These are phyloP conservation scores for Sinhomidia bicolor DNA, from an alignment of 2,888 invertebrate species.

Conservation along the genomic window DNA sequence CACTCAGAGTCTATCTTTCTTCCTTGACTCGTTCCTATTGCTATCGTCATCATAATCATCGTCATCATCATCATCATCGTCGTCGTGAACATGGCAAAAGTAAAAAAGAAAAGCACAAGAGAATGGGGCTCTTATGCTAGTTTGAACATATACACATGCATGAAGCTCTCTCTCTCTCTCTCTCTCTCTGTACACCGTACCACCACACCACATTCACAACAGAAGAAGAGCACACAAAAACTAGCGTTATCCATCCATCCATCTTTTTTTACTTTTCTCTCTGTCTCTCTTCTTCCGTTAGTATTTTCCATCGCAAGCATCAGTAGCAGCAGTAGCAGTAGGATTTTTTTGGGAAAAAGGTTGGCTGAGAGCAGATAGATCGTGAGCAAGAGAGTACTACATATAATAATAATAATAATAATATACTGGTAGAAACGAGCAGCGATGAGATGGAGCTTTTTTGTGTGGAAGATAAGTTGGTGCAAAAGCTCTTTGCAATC, in stretches of 20 bases:
- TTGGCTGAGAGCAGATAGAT: too few relatives aligned
- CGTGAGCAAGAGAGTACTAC: too few relatives aligned
- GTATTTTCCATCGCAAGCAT: slow-evolving; percentile 24
- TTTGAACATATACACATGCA: too few relatives aligned
- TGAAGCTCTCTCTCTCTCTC: too few relatives aligned
- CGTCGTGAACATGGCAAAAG: slow-evolving; percentile 44
- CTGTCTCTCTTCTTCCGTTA: slow-evolving; percentile 15
- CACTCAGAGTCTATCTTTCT: slow-evolving; percentile 72
- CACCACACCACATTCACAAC: slow-evolving; percentile 47
- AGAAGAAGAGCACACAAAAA: slow-evolving; percentile 27
- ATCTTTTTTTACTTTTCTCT: slow-evolving; percentile 55
- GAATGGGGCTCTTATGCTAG: too few relatives aligned
- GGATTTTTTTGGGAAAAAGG: too few relatives aligned
- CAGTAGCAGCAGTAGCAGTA: background rate
- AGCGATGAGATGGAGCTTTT: slow-evolving; percentile 23
- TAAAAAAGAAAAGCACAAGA: slow-evolving; percentile 23
- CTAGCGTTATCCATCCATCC: slow-evolving; percentile 67
- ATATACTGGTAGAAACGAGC: too few relatives aligned
- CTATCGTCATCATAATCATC: slow-evolving; percentile 60
- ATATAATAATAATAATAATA: too few relatives aligned
- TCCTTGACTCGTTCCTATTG: slow-evolving; percentile 59
- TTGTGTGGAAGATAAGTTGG: slow-evolving; percentile 15
- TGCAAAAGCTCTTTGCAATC: slow-evolving; percentile 55
- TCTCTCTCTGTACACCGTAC: background rate
- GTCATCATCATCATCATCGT: slow-evolving; percentile 50